phyloP scores from a whole-genome alignment of 2,888 invertebrate species.

The Chaetogeoica ovagalla region DNA sequence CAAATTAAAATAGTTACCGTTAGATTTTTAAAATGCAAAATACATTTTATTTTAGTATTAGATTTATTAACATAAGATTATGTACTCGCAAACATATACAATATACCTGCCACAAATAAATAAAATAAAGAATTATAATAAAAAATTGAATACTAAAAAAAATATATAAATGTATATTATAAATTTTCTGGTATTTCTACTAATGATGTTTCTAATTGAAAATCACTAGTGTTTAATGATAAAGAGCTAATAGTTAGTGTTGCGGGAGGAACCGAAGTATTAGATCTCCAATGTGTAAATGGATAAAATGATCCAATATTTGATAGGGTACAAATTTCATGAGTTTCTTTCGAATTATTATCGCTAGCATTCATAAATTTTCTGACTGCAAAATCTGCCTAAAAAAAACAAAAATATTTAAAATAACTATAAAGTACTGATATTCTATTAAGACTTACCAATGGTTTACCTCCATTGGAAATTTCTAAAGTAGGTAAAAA shows the following conservation, averaged over 20 bases:
- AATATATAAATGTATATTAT: background rate
- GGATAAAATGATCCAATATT: slow-evolving; percentile 61
- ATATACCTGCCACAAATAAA: background rate
- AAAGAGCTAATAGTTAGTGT: slow-evolving; percentile 61
- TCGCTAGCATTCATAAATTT: slow-evolving; percentile 37
- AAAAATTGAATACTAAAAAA: background rate
- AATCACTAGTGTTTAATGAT: slow-evolving; percentile 60
- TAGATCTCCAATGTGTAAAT: slow-evolving; percentile 58
- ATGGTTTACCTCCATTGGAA: slow-evolving; percentile 57
- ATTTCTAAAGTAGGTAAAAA: slow-evolving; percentile 85
- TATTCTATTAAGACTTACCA: slow-evolving; percentile 54
- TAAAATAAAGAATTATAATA: background rate
- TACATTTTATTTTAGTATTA: background rate
- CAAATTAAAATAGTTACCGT: background rate
- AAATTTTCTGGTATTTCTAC: slow-evolving; percentile 47
- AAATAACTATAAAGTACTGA: background rate
- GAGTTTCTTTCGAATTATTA: slow-evolving; percentile 13
- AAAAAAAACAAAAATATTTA: slow-evolving; percentile 1
- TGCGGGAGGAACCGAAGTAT: slow-evolving; percentile 60
- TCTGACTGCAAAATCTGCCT: slow-evolving; percentile 54
- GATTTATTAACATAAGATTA: slow-evolving; percentile 20
- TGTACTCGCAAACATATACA: background rate
- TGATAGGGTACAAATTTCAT: slow-evolving; percentile 25
- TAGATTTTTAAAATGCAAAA: background rate
- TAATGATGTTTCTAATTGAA: slow-evolving; percentile 40